Base-by-base conservation (phyloP, 1,140 invertebrate genomes). In the Nymphalis io region DNA sequence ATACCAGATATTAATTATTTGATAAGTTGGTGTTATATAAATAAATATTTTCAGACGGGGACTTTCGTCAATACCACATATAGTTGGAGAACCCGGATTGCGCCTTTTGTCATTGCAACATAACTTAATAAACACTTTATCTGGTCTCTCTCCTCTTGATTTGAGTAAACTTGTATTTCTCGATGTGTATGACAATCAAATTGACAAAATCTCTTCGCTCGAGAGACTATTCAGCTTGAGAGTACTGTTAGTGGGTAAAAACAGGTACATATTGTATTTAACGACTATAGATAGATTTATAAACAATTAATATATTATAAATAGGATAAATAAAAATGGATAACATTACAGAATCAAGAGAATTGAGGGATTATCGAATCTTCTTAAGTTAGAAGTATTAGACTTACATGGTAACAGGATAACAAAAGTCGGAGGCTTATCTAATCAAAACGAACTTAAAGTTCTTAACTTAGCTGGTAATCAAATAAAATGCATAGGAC, bases 111-210 rank as follows among this genome's bases (percentile, higher is more conserved):
- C 97, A 42, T 93, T 98, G 33, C 97, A 98, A 84, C 97, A 98
- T 85, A 98, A 98, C 92, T 93, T 96, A 69, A 95, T 98, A 63
- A 95, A 94, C 63, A 95, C 94, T 72, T 94, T 98, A 48, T 74
- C 87, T 12, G 92, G 92, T n/a, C 66, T 92, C 16, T 73, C 80
- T 1, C 73, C 89, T 6, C 85, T 90, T 53, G 93, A 93, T 68
- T 93, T 97, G 63, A 94, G 94, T 38, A 94, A 96, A 86, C 89
- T 98, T 48, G 97, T 99, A 27, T 98, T 98, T 83, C 93, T 99
- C 53, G 98, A 99, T 88, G 92, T 99, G 3, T 98, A 98, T 89
- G 96, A 98, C 88, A 99, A 99, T 92, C 96, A 98, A 87, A 95
- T 99, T 44, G 97, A 98, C 68, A 95, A 95, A 81, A 96, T 98